Base-by-base conservation (phyloP, 1,140 invertebrate genomes). In the Hylyphantes graminicola region DNA sequence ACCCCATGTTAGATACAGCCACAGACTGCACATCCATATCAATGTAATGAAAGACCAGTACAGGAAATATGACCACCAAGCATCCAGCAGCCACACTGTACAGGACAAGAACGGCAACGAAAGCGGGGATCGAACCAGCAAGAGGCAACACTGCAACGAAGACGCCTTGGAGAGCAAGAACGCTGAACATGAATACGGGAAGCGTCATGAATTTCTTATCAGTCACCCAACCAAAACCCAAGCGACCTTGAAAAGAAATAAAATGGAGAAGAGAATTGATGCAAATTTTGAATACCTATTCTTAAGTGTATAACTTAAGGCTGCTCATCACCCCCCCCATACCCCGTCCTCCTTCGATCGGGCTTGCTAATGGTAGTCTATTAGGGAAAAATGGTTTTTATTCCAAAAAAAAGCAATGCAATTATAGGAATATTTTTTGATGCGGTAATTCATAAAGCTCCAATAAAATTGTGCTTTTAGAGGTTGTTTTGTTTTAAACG, bases 41-140 rank as follows among this genome's bases (percentile, higher is more conserved):
- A 11, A 87, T 74, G 59, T 85, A 87, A 10, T 87, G 81, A 7
- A 87, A 57, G 1, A 86, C 74, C 11, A 87, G 78, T 8, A 87
- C 59, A n/a, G 67, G 87, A 67, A 87, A 86, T 2, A 87, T 70
- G 2, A 87, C 59, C 9, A 86, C 9, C 8, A 68, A 15, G 15
- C 57, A 48, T 55, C 77, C 77, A 15, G 77, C 51, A 11, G 55
- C 50, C 19, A 35, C n/a, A 4, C 77, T 67, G 50, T 80, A 80
- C 2, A 80, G 53, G 9, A 35, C 55, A 2, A 80, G n/a, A n/a
- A 70, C 13, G n/a, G 54, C 54, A 53, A 80, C 50, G 21, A 57
- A 70, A 15, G 77, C n/a, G 57, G 57, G 57, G 5, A 80, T 17
- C 0, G 51, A 21, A 12, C 15, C 8, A 4, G 65, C 64, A 11